A percentile compares a stretch with the other conserved stretches of the same genome.
Conservation (phyloP, 2,797 vertebrate genomes). For the Chromobotia macracanthus region DNA sequence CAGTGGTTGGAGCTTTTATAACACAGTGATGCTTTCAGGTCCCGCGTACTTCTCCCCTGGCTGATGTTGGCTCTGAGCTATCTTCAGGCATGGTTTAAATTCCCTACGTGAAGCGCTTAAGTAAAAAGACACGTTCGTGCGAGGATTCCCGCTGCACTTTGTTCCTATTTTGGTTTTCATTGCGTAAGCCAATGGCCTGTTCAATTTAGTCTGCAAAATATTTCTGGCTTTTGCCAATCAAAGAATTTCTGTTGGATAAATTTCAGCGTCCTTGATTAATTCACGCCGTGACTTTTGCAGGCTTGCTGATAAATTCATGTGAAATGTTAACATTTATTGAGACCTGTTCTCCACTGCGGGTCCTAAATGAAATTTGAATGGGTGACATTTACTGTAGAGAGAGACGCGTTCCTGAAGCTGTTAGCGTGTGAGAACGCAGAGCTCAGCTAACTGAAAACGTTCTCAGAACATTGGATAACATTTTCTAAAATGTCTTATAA, state of each 20-base stretch:
- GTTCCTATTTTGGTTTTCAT: neutral
- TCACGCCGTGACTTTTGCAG: conserved; percentile 24
- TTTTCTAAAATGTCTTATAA: too few relatives aligned
- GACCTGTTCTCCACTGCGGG: neutral
- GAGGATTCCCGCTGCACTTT: neutral
- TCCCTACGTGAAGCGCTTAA: neutral
- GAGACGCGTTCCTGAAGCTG: conserved; percentile 13
- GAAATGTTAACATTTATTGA: conserved; percentile 44
- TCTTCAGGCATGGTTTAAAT: conserved; percentile 14
- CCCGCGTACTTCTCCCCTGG: conserved; percentile 45
- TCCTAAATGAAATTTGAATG: conserved; percentile 22
- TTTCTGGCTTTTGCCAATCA: neutral
- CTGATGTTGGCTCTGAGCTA: conserved; percentile 18
- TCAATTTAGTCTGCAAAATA: neutral
- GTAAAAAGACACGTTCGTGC: neutral
- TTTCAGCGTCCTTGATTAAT: conserved; percentile 20
- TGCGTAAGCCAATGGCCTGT: neutral
- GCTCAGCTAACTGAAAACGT: too few relatives aligned
- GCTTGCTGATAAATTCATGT: conserved; percentile 2
- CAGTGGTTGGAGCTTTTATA: conserved; percentile 17
- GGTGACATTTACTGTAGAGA: conserved; percentile 37
- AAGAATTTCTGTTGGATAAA: conserved; percentile 10
- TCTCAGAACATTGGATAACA: too few relatives aligned
- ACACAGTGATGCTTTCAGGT: conserved; percentile 52
- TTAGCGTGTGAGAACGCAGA: neutral